Evolutionary conservation across 2,113 vertebrate genomes (phyloP).

Genomic region (Acrocephalus kingi): DNA sequence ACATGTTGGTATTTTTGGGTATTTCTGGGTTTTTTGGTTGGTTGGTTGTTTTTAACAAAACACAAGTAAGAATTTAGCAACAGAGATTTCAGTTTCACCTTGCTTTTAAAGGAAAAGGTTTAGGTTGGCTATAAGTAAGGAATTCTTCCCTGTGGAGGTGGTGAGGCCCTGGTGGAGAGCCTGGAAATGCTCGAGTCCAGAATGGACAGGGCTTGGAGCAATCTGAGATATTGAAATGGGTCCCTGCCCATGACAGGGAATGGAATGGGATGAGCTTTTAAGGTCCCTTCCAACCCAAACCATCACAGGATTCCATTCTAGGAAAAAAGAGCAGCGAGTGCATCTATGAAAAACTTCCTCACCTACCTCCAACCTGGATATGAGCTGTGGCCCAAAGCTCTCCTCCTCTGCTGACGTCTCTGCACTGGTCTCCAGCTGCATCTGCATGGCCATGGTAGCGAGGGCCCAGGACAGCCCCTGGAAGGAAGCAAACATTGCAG

Average conservation of each 20-base stretch:
- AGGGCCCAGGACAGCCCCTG: background rate
- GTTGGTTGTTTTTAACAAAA: background rate
- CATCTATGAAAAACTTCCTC: background rate
- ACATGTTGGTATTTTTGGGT: accelerated
- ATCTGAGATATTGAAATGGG: background rate
- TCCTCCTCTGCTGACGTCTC: slow-evolving; percentile 86
- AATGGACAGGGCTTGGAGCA: background rate
- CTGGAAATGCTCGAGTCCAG: background rate
- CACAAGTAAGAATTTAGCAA: background rate
- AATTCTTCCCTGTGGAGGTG: background rate
- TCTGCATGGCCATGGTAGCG: slow-evolving; percentile 85
- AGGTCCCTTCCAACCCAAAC: background rate
- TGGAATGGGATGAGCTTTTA: background rate
- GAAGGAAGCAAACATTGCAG: background rate
- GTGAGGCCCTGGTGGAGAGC: background rate
- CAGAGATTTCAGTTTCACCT: background rate
- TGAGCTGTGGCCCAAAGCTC: slow-evolving; percentile 89
- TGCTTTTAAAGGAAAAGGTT: background rate
- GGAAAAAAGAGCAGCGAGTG: accelerated
- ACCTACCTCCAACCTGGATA: slow-evolving; percentile 87
- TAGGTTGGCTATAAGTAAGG: background rate
- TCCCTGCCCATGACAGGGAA: background rate
- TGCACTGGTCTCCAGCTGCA: slow-evolving; percentile 75
- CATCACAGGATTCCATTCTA: background rate
- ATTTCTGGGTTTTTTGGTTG: background rate